Evolutionary conservation across 2,113 vertebrate genomes (phyloP), one percentile per base, ranked within the genome.

Genomic region (Anguilla japonica): DNA sequence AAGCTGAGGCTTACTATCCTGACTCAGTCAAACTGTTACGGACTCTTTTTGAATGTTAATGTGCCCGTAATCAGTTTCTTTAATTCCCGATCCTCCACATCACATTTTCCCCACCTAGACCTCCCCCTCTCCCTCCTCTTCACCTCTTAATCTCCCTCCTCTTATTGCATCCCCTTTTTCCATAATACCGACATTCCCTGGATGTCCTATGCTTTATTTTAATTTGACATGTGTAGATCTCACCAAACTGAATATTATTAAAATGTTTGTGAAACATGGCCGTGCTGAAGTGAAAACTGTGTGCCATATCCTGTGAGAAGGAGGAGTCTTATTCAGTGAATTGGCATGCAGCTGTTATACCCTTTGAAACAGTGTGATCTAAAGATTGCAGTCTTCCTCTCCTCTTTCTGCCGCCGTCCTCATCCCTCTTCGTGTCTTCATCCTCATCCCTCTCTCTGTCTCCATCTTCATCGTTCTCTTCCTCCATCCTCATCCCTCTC

Each of bases 401-500:
- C 9, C 18, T 11, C 60, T 67, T 16, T 40, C 40, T 53, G 29
- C 88, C 67, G 81, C 57, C 2, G 5, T 83, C 71, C 84, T 83
- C 26, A 39, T 83, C 1, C 16, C 40, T 13, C 53, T 85, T 53
- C 43, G 9, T 18, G 57, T 0, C 22, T 39, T 26, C 34, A 18
- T 60, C 43, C 3, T 60, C 57, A 18, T 71, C 22, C 20, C 63
- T 71, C 26, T 20, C 22, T 71, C 4, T 18, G 57, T 16, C 6
- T 39, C 75, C 34, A 18, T 60, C 43, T 15, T 60, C 57, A 18
- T 18, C 15, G 3, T 14, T 60, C 7, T 14, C 40, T 50, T 40
- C 88, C 67, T 83, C 57, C 2, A 6, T 84, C 71, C 85, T 83
- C n/a, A 39, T 83, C 1, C 41, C 41, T 13, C 53, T 85, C 57